These are phyloP conservation scores for Pithys albifrons DNA, from an alignment of 2,113 vertebrate genomes.

Conservation along the genomic window DNA sequence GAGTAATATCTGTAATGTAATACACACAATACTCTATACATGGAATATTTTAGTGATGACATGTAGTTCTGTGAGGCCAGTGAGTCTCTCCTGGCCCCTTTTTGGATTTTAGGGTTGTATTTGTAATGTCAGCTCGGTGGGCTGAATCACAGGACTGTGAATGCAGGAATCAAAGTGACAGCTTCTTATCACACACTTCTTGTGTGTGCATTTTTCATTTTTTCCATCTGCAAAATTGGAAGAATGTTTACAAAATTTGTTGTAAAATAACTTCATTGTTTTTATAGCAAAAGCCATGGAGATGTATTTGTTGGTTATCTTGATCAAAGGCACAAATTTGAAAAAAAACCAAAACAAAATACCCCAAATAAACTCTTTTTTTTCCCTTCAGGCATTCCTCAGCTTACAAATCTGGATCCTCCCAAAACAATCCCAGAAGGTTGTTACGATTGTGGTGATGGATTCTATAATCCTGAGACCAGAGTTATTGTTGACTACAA, in stretches of 20 bases:
- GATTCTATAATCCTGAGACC: conserved; percentile 88
- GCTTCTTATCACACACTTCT: background rate
- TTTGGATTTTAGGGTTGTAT: background rate
- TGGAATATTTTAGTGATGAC: background rate
- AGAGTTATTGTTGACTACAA: conserved; percentile 81
- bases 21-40: background rate
- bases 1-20: background rate
- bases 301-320: background rate
- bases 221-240: background rate
- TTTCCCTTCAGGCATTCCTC: conserved; percentile 81
- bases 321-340: background rate
- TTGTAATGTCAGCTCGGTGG: background rate
- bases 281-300: background rate
- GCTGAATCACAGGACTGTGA: background rate
- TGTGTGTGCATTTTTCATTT: background rate
- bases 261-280: background rate
- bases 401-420: conserved; percentile 84
- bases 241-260: background rate
- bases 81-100: background rate
- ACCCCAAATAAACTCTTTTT: background rate
- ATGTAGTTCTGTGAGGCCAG: background rate
- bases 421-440: conserved; percentile 81
- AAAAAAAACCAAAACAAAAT: background rate
- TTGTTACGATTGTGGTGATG: conserved; percentile 91
- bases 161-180: background rate